Evolutionary conservation across 2,888 invertebrate genomes (phyloP), one percentile per base, ranked within the genome.

Genomic region (Cerceris ruficornis): DNA sequence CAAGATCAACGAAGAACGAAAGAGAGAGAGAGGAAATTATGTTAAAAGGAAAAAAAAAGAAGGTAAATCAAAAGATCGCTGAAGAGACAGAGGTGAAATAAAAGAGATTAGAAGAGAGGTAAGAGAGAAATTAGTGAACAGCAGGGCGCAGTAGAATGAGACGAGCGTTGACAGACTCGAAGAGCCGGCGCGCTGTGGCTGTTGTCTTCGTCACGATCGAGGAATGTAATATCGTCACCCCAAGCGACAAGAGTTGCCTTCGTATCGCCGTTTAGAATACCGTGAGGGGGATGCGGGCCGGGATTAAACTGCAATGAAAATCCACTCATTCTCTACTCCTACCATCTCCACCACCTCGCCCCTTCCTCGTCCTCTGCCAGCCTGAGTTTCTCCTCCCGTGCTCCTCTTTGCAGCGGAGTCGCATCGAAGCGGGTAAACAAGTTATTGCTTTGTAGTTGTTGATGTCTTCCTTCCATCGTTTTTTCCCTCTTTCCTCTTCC

Each of bases 191-290:
- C 65, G 77, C 65, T 69, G 86, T 84, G 85, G 87, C 88, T 89
- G 90, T 91, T 91, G 90, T 90, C 89, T 88, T 90, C 91, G 90
- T 91, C 92, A 92, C 88, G 90, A 92, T 92, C 91, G 87, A 90
- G 92, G 92, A 92, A 92, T 92, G 92, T 89, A 92, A 92, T 92
- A 92, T 92, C 91, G 91, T 92, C 92, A 91, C 92, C 92, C 92
- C 88, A 89, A 90, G 91, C 89, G 92, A 92, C 91, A 92, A 91
- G 90, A 90, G 91, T 91, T 91, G 90, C 90, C 89, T 90, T 88
- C 88, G 87, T 79, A 89, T 91, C 88, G 82, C 84, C 90, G 85
- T 88, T 89, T 88, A 88, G 87, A 89, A 90, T 84, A 81, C 80
- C 77, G 75, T 73, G 72, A 60, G 71, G 68, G 68, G 59, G 74